These are phyloP conservation scores for Chionoecetes opilio DNA, from an alignment of 1,140 invertebrate species.

Conservation along the genomic window DNA sequence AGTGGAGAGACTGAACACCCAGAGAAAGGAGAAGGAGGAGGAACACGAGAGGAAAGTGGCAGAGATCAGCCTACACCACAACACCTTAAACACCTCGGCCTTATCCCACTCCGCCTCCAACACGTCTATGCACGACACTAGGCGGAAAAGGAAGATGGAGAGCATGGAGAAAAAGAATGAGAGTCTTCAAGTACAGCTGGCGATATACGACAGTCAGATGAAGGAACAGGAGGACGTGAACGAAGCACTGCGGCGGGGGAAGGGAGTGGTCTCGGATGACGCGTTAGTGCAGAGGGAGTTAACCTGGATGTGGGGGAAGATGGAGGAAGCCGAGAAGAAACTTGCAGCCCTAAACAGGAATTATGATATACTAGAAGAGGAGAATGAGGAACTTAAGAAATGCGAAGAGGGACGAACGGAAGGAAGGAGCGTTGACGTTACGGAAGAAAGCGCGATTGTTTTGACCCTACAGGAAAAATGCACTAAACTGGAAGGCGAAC, in stretches of 20 bases:
- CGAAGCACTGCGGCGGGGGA: not conserved
- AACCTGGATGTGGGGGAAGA: conserved; percentile 63
- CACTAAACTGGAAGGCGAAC: not conserved
- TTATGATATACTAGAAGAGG: conserved; percentile 55
- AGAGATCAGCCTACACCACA: not conserved
- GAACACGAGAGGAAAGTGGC: conserved; percentile 35
- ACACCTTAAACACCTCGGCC: conserved; percentile 36
- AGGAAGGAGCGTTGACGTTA: not conserved
- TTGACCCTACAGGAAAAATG: not conserved
- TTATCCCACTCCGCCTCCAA: not conserved
- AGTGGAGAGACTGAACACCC: not conserved
- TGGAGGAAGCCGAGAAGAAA: conserved; percentile 62
- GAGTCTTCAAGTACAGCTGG: not conserved
- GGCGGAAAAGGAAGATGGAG: not conserved
- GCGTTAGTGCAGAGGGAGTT: conserved; percentile 38
- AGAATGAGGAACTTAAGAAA: conserved; percentile 45
- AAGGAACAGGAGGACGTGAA: not conserved
- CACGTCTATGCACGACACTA: not conserved
- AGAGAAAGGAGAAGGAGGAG: not conserved
- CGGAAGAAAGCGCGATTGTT: not conserved
- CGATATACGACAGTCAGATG: not conserved
- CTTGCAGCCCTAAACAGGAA: conserved; percentile 24
- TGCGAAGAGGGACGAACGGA: not conserved
- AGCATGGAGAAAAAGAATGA: conserved; percentile 49
- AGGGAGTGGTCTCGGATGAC: conserved; percentile 42